Evolutionary conservation across 1,140 invertebrate genomes (phyloP).

Genomic region (Danaus plexippus): DNA sequence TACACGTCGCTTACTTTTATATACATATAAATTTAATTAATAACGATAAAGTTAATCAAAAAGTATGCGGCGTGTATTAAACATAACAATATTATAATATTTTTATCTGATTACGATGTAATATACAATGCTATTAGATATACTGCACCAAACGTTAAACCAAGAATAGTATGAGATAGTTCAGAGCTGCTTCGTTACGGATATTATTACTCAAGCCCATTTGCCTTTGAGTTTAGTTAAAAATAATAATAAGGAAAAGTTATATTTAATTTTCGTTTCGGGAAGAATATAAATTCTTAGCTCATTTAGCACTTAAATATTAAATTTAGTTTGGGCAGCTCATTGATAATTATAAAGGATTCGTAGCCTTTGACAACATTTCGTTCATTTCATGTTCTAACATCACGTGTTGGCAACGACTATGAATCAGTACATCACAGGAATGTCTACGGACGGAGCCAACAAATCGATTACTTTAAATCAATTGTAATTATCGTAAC

Average conservation of each 20-base stretch:
- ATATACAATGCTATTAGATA: constrained; percentile 69
- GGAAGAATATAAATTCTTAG: too few species aligned
- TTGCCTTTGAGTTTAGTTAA: constrained; percentile 47
- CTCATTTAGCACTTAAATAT: neutral
- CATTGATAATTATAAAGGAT: constrained; percentile 25
- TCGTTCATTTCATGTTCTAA: too few species aligned
- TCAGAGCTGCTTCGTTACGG: constrained; percentile 46
- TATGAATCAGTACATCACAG: neutral
- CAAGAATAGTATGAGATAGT: constrained; percentile 58
- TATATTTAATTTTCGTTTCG: constrained; percentile 7
- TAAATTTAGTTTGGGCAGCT: constrained; percentile 60
- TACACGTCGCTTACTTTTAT: constrained; percentile 39
- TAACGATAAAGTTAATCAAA: constrained; percentile 13
- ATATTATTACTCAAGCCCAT: constrained; percentile 62
- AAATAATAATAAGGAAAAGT: constrained; percentile 32
- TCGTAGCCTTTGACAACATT: too few species aligned
- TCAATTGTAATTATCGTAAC: too few species aligned
- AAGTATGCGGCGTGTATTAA: constrained; percentile 41
- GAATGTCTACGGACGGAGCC: neutral
- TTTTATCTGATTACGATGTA: constrained; percentile 58
- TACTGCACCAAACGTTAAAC: constrained; percentile 70
- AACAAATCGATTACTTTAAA: too few species aligned
- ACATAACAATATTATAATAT: constrained; percentile 41
- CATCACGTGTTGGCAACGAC: too few species aligned
- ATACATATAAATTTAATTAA: neutral